phyloP scores from a whole-genome alignment of 2,113 vertebrate species.

The Prunella himalayana region DNA sequence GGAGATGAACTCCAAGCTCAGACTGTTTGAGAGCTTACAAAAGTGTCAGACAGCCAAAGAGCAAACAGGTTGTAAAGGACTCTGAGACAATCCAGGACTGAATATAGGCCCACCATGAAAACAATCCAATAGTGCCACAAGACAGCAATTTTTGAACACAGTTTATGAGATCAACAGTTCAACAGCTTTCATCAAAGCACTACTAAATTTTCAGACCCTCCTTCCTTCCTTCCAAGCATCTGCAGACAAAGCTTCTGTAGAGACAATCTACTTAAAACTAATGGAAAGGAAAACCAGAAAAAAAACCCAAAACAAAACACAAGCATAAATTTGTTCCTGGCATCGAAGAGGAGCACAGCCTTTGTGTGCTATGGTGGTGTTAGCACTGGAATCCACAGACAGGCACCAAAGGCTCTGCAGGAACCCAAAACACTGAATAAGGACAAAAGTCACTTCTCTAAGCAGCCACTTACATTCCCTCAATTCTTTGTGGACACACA shows the following conservation, averaged over 20 bases:
- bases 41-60: background rate
- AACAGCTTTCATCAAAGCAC: background rate
- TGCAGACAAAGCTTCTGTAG: background rate
- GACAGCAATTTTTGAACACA: background rate
- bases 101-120: background rate
- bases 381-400: background rate
- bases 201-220: background rate
- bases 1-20: background rate
- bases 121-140: background rate
- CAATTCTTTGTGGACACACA: background rate
- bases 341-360: fast-evolving
- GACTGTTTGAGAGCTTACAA: background rate
- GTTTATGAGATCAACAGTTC: background rate
- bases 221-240: background rate
- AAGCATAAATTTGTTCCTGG: background rate
- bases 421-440: background rate
- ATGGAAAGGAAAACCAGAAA: background rate
- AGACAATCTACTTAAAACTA: background rate
- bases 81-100: background rate
- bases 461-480: background rate
- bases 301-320: background rate
- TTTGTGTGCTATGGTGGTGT: background rate
- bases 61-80: background rate
- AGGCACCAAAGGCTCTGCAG: background rate
- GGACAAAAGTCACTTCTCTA: background rate